Evolutionary conservation across 2,113 vertebrate genomes (phyloP), one percentile per base, ranked within the genome.

Genomic region (Oxyura jamaicensis): DNA sequence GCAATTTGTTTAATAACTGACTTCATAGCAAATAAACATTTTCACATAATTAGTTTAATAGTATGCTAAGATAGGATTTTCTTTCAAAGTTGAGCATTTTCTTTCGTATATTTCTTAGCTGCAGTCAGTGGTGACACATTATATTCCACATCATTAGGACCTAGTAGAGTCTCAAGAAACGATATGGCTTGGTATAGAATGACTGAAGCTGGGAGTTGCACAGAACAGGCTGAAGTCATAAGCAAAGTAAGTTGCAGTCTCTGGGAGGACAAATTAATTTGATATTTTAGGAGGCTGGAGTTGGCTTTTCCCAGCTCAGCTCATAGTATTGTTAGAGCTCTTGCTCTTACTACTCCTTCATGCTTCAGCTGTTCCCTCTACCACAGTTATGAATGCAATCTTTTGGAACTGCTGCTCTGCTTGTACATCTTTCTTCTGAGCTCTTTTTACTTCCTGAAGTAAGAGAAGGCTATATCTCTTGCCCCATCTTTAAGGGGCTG

Each of bases 21-120:
- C 94, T 92, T 90, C 53, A 73, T 63, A 91, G 95, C 95, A 97
- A 92, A 92, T 95, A 97, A 93, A 95, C 82, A 94, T 92, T 96
- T 96, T 91, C 94, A 94, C 88, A 93, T 67, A 92, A 73, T 91
- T 95, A 77, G 72, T 73, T 63, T 96, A 94, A 96, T 60, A 92
- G 72, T 36, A 63, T 94, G 46, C 60, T 53, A 87, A 83, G 72
- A 59, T 22, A 59, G 82, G 58, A 58, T 78, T 96, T 94, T 93
- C 74, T 73, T 81, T 92, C 74, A 42, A 85, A 93, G 76, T 78
- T 67, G 41, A 92, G 48, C 36, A 4, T 79, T 93, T 92, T 75
- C 73, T 90, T 74, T 86, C 90, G 72, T 59, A 55, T 95, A 59
- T 92, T 74, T 91, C 86, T 84, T 83, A 67, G 42, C 67, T 63